Conservation (phyloP, 2,113 vertebrate genomes). For the Sterna hirundo region DNA sequence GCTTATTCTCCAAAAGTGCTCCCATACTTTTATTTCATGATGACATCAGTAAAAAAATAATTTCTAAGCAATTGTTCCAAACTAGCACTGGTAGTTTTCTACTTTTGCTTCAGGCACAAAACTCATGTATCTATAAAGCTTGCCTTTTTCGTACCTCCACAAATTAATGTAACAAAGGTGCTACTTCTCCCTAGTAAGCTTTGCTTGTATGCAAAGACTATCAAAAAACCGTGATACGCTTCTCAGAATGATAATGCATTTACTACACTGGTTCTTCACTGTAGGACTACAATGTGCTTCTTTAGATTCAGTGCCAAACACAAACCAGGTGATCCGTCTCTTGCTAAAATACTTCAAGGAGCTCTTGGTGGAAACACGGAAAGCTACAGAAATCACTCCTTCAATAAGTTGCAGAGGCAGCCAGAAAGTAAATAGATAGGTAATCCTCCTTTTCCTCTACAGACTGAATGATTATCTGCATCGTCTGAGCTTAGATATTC, state of each 20-base stretch:
- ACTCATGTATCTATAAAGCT: background rate
- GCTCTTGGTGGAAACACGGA: background rate
- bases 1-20: background rate
- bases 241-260: background rate
- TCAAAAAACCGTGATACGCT: background rate
- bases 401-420: background rate
- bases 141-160: background rate
- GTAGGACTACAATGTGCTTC: background rate
- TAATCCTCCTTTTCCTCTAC: background rate
- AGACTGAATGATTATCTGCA: background rate
- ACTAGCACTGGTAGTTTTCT: background rate
- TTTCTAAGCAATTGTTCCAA: background rate
- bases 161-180: background rate
- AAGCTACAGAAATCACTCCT: background rate
- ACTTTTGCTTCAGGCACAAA: background rate
- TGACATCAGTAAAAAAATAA: background rate
- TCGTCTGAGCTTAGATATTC: background rate
- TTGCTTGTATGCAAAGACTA: background rate
- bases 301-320: background rate
- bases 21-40: background rate
- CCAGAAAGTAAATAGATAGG: background rate
- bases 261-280: background rate
- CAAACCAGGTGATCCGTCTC: background rate
- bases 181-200: background rate
- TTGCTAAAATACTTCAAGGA: background rate